A percentile compares a stretch with the other conserved stretches of the same genome.
phyloP scores from a whole-genome alignment of 2,113 vertebrate genomes.

The Oryzias woworae region DNA sequence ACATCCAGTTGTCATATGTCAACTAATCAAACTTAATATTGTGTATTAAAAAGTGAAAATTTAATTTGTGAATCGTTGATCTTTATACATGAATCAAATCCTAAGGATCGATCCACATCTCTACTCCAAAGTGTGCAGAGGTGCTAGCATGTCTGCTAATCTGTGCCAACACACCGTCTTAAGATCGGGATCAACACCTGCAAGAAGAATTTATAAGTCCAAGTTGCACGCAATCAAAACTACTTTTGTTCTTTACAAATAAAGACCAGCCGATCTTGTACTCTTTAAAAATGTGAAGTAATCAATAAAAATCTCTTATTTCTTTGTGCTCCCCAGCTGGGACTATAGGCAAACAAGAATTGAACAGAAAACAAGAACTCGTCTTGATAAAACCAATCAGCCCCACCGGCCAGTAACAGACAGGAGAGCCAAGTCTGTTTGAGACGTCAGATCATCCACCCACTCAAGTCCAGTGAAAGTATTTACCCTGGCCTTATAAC shows the following conservation, averaged over 20 bases:
- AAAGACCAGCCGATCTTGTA: not conserved
- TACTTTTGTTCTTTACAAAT: not conserved
- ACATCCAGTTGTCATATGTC: too few relatives aligned
- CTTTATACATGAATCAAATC: too few relatives aligned
- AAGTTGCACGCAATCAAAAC: conserved; percentile 18
- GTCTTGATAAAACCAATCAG: conserved; percentile 19
- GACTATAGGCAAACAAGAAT: conserved; percentile 9
- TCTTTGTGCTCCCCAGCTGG: conserved; percentile 14
- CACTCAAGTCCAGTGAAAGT: conserved; percentile 34
- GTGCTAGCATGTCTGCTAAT: conserved; percentile 25
- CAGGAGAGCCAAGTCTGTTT: conserved; percentile 26
- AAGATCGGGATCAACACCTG: conserved; percentile 20
- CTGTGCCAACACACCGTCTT: conserved; percentile 26
- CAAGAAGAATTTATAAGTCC: conserved; percentile 32
- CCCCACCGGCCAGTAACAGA: conserved; percentile 21
- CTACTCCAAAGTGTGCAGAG: conserved; percentile 1
- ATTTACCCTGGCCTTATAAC: conserved; percentile 59
- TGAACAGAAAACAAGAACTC: not conserved
- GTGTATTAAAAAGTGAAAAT: too few relatives aligned
- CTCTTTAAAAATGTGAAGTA: conserved; percentile 10
- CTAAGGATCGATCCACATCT: too few relatives aligned
- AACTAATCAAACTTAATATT: too few relatives aligned
- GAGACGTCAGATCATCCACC: conserved; percentile 49
- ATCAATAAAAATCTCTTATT: conserved; percentile 1
- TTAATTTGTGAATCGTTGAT: too few relatives aligned